Evolutionary conservation across 1,140 invertebrate genomes (phyloP), one percentile per base, ranked within the genome.

Genomic region (Euura lappo): DNA sequence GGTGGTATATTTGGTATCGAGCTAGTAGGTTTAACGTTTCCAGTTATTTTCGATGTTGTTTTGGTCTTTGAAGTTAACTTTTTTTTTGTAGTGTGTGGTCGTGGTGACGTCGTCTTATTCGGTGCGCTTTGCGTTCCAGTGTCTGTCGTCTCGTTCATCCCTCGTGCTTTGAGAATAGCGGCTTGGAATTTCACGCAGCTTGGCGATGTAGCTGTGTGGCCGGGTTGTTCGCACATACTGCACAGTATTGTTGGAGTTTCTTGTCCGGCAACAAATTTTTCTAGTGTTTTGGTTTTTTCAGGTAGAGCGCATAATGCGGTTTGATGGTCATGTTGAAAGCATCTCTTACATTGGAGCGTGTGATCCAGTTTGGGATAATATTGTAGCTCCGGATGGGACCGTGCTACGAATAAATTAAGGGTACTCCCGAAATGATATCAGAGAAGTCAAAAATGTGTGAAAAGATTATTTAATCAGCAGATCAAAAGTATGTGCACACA

Each of bases 331-430:
- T 44, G 60, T 44, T 47, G 45, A 46, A 70, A 51, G 28, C 69
- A 70, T 51, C 60, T 70, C 69, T 28, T 70, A 28, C 69, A 70
- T 13, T 70, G 69, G n/a, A 51, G 69, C 13, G 69, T 46, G 46
- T 51, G 46, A n/a, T 70, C 60, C 28, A 28, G 45, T 70, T 70
- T 70, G 45, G 28, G 28, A 28, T 28, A 28, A 28, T 28, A n/a
- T n/a, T n/a, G n/a, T n/a, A n/a, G n/a, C n/a, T n/a, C n/a, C n/a
- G n/a, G n/a, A n/a, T n/a, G n/a, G n/a, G n/a, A n/a, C n/a, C n/a
- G n/a, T n/a, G n/a, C n/a, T n/a, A n/a, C n/a, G n/a, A n/a, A n/a
- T n/a, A n/a, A n/a, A n/a, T n/a, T n/a, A n/a, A n/a, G n/a, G n/a
- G n/a, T n/a, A n/a, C n/a, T n/a, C n/a, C n/a, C n/a, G n/a, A n/a